phyloP scores from a whole-genome alignment of 92 coral and sea anemone species.

The Porites lobata region DNA sequence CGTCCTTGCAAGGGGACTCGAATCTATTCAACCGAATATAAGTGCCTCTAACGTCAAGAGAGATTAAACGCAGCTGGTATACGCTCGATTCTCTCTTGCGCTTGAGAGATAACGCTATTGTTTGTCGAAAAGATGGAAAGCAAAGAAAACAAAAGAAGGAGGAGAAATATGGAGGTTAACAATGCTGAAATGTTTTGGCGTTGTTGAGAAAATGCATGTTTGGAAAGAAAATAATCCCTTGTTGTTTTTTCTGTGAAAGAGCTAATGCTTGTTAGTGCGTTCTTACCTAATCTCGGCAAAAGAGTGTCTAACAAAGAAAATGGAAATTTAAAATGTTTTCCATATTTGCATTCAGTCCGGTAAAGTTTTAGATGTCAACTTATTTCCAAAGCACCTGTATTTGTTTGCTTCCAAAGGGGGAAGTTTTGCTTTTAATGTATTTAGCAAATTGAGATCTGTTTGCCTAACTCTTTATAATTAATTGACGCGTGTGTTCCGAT shows the following conservation, averaged over 20 bases:
- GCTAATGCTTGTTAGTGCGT: not conserved
- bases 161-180: constrained; percentile 4
- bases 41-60: not conserved
- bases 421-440: not conserved
- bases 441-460: constrained; percentile 1
- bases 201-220: not conserved
- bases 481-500: not conserved
- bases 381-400: constrained; percentile 3
- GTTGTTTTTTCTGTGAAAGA: not conserved
- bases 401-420: not conserved
- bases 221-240: constrained; percentile 1
- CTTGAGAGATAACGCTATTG: not conserved
- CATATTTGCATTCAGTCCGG: not conserved
- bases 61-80: not conserved
- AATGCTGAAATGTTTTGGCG: constrained; percentile 7
- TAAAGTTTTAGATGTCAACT: not conserved
- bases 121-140: not conserved
- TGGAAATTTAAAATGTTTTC: not conserved
- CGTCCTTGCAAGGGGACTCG: not conserved
- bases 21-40: not conserved
- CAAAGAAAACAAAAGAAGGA: constrained; percentile 16
- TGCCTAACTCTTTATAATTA: not conserved
- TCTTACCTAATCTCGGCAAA: not conserved
- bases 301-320: not conserved
- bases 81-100: not conserved